Base-by-base conservation (phyloP, 1,140 invertebrate species). In the Anastrepha obliqua region DNA sequence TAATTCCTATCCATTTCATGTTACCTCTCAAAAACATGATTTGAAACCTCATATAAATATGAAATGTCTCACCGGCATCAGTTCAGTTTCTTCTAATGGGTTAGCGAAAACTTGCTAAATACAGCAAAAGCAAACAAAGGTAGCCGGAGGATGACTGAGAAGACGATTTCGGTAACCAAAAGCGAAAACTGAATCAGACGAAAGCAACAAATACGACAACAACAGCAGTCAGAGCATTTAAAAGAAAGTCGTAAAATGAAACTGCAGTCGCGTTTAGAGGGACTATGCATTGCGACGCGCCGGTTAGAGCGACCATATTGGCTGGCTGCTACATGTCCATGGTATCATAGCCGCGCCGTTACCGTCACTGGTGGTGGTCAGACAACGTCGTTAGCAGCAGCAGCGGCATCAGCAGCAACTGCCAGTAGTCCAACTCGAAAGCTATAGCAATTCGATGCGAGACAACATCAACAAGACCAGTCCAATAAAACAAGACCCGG, bases 191-290 rank as follows among this genome's bases (percentile, higher is more conserved):
- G 51, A 55, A 51, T 2, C 74, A 81, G 42, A 42, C 74, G 44
- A 55, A 81, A 55, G 74, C 44, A 58, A 81, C 47, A n/a, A 81
- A 74, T 47, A 74, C 29, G 6, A 8, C 64, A 65, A 65, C 65
- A 47, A 47, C 39, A 17, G 29, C 39, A 17, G 29, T 29, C 44
- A 74, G 17, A 47, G 47, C 15, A 11, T 20, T 55, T 81, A 81
- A 81, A 81, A 81, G 74, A 81, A 81, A 81, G 74, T 81, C 74
- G 47, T 81, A 55, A 51, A 81, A 81, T 81, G 74, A 81, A 81
- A 55, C 47, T 81, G 74, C 74, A 81, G 74, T 55, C 74, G 39
- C 44, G n/a, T 81, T 81, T 29, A 81, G 42, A 17, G 44, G 42
- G 67, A 44, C 67, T 44, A 62, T 55, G n/a, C 17, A 81, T 81